Base-by-base conservation (phyloP, 2,797 vertebrate species). In the Cheirogaleus major region DNA sequence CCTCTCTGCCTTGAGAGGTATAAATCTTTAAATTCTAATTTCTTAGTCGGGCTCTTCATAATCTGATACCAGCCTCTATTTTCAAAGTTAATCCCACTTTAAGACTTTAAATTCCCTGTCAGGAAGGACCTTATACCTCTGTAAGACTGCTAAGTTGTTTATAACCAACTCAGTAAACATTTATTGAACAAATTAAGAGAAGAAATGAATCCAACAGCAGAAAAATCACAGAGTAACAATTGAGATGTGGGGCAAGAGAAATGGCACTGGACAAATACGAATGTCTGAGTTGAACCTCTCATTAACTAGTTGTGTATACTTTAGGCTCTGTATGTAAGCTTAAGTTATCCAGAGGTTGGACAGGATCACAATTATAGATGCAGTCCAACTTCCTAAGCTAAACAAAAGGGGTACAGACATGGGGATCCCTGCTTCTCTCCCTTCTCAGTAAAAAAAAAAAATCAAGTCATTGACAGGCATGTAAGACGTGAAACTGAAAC, bases 1-100 rank as follows among this genome's bases (percentile, higher is more conserved):
- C 25, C 52, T 80, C 57, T 84, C 65, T 72, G 14, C 13, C 11
- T 32, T 87, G 30, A 84, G 75, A 76, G 30, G 27, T 65, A 5
- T 59, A 83, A 89, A 95, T 67, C 70, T 89, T 32, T 83, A 80
- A 78, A 1, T 57, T 55, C 61, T 75, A 63, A 83, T n/a, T 94
- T 89, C 45, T 86, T 63, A 70, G 27, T 41, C 27, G 70, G 23
- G 75, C 61, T 93, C 57, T 84, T 79, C 35, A 90, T 88, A 84
- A 63, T 48, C 67, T 85, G 41, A 95, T 32, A 67, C 25, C 35
- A 79, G 63, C 38, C 73, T 48, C 1, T 38, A 79, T 82, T 91
- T 89, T 89, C 78, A 81, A 94, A 95, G 57, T 86, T 91, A 69
- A 93, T 73, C 32, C 72, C 75, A 90, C 76, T 45, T 70, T 76